phyloP scores from a whole-genome alignment of 2,797 vertebrate species.

The Apogon hyalosoma region DNA sequence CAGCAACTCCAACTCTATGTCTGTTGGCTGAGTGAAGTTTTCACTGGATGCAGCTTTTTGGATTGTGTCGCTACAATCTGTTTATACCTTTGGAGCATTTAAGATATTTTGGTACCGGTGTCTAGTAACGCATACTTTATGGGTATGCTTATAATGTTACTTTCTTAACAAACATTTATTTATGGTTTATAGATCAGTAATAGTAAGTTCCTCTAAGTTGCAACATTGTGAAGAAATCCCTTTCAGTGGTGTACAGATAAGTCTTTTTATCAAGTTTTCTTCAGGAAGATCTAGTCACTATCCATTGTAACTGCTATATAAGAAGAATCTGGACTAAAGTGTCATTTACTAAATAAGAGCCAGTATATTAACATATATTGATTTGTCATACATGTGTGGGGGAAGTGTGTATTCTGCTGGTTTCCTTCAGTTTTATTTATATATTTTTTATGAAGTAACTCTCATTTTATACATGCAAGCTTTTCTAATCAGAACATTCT shows the following conservation, averaged over 20 bases:
- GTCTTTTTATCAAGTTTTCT: conserved; percentile 5
- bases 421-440: conserved; percentile 33
- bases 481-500: conserved; percentile 22
- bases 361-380: not conserved
- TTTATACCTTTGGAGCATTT: conserved; percentile 9
- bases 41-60: not conserved
- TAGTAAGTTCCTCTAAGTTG: not conserved
- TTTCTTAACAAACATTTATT: conserved; percentile 1
- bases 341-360: not conserved
- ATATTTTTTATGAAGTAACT: conserved; percentile 58
- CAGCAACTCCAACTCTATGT: conserved; percentile 2
- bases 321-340: not conserved
- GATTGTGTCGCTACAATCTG: not conserved
- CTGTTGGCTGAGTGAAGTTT: conserved; percentile 12
- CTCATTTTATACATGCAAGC: conserved; percentile 30
- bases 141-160: not conserved
- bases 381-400: not conserved
- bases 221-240: conserved; percentile 12
- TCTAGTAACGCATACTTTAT: conserved; percentile 18
- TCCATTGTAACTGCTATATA: not conserved
- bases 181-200: conserved; percentile 1
- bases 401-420: not conserved
- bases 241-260: conserved; percentile 9
- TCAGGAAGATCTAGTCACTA: not conserved
- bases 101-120: conserved; percentile 23